phyloP scores from a whole-genome alignment of 2,113 vertebrate species.

The Anhinga anhinga region DNA sequence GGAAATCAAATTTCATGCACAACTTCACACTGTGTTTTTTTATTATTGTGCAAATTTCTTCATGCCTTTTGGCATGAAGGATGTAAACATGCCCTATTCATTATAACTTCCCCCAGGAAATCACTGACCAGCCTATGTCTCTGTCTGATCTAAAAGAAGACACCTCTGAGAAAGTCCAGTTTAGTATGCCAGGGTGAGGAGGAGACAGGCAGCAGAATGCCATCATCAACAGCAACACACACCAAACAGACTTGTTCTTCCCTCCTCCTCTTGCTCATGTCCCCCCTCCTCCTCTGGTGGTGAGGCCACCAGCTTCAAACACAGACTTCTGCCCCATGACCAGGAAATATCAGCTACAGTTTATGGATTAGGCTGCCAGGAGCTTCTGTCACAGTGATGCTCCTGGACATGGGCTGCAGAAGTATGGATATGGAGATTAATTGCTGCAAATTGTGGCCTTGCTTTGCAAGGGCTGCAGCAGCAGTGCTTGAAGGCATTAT shows the following conservation, averaged over 20 bases:
- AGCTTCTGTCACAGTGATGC: not conserved
- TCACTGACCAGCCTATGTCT: not conserved
- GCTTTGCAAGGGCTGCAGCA: not conserved
- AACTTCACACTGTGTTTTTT: not conserved
- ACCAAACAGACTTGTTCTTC: not conserved
- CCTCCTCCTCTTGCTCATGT: not conserved
- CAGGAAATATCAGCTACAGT: not conserved
- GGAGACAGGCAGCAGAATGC: not conserved
- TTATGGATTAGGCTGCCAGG: not conserved
- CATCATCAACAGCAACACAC: not conserved
- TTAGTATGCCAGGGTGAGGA: not conserved
- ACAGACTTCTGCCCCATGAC: not conserved
- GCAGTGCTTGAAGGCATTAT: not conserved
- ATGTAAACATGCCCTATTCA: not conserved
- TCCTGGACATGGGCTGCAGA: not conserved
- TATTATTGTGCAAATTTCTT: not conserved
- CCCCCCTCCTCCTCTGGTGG: fast-evolving
- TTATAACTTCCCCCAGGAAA: not conserved
- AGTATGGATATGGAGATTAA: not conserved
- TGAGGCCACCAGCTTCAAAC: not conserved
- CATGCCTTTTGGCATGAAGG: not conserved
- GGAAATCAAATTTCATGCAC: not conserved
- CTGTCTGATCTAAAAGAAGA: not conserved
- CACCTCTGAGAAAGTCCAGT: not conserved
- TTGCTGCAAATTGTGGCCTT: not conserved